Evolutionary conservation across 2,888 invertebrate species (phyloP), one percentile per base, ranked within the genome.

Genomic region (Volucella inflata): DNA sequence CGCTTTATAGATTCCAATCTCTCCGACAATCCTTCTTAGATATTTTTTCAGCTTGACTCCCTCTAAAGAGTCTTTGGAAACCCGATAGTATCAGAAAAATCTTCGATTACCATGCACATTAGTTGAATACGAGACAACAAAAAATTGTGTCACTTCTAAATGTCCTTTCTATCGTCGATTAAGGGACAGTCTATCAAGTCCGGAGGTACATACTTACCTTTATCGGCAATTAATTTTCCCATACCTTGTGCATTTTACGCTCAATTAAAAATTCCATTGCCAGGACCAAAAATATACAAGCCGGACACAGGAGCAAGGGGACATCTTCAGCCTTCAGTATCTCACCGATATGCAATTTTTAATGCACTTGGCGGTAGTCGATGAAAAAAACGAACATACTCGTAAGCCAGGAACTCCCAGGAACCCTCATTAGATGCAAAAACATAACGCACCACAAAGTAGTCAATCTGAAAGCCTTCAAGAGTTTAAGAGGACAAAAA

Each of bases 401-500:
- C 11, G 60, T 11, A 21, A 16, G 17, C 16, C 17, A 30, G 12
- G 17, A 46, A 36, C 12, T 77, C 55, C 72, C 77, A 82, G 68
- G 67, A 75, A 71, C 81, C 67, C 77, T 85, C 85, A 81, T 77
- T 85, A 77, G 76, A 85, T 77, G 80, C 76, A 85, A 85, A 76
- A 78, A 68, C 71, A 85, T 51, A 85, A 81, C 76, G 85, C 81
- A 85, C 85, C 30, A 30, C 30, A 30, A 30, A 6, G 30, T 30
- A 30, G 6, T 30, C 30, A 30, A 30, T 30, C 6, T 30, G n/a
- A 30, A 30, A 30, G 30, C 6, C 30, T 30, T 30, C 30, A 30
- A 30, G 6, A 6, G 30, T n/a, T 76, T 51, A 72, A 80, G 36
- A 85, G 44, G 68, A 59, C 67, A 68, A 77, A 72, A 72, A 53